These are phyloP conservation scores for Drosophila rhopaloa DNA, from an alignment of 1,140 invertebrate species.

Conservation along the genomic window DNA sequence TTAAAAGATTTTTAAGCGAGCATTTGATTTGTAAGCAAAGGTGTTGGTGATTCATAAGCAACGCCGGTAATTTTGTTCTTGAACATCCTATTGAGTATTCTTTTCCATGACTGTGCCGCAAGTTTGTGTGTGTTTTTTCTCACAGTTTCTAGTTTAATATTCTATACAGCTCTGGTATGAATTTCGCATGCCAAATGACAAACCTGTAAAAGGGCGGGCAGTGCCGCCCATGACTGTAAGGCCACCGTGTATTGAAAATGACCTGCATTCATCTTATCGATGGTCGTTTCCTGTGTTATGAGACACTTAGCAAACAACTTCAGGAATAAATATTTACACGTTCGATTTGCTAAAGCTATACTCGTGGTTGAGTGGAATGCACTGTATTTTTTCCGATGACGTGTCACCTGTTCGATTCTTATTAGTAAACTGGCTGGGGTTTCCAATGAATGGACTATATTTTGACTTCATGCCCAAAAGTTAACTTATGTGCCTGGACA, in stretches of 20 bases:
- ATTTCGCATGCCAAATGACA: constrained; percentile 23
- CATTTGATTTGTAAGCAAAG: not conserved
- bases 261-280: constrained; percentile 24
- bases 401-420: not conserved
- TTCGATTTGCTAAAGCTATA: constrained; percentile 7
- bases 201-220: constrained; percentile 35
- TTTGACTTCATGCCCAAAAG: too few relatives aligned
- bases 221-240: constrained; percentile 22
- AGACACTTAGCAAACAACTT: constrained; percentile 22
- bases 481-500: too few relatives aligned
- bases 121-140: constrained; percentile 4
- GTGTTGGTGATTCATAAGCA: not conserved
- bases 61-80: too few relatives aligned
- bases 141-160: constrained; percentile 27
- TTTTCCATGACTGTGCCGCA: too few relatives aligned
- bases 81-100: too few relatives aligned
- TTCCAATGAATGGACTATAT: too few relatives aligned
- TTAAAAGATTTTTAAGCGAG: too few relatives aligned
- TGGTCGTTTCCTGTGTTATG: constrained; percentile 19
- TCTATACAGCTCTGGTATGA: constrained; percentile 29
- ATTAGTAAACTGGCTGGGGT: not conserved
- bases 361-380: not conserved
- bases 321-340: constrained; percentile 28
- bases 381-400: not conserved
- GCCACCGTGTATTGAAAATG: constrained; percentile 19